A percentile compares a stretch with the other conserved stretches of the same genome.
These are phyloP conservation scores for Standfussiana lucernea DNA, from an alignment of 2,888 invertebrate species.

Conservation along the genomic window DNA sequence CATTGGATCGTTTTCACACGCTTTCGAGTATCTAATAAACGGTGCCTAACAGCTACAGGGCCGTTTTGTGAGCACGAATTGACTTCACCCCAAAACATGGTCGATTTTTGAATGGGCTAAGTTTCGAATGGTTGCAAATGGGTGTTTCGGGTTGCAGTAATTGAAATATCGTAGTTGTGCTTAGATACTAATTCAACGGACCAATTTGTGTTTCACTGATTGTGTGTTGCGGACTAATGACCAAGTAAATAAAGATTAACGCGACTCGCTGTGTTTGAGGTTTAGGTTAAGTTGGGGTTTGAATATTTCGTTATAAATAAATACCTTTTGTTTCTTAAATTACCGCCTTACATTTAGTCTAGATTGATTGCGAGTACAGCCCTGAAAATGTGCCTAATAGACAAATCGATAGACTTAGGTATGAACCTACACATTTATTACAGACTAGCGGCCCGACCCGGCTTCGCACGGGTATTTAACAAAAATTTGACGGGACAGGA, in stretches of 20 bases:
- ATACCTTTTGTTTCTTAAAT: not conserved
- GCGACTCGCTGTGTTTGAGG: not conserved
- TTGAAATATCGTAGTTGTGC: conserved; percentile 48
- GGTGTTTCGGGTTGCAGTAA: conserved; percentile 32
- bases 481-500: too few species aligned
- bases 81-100: conserved; percentile 50
- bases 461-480: too few species aligned
- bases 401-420: not conserved
- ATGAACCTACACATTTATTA: not conserved
- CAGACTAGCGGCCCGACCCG: too few species aligned
- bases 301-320: not conserved
- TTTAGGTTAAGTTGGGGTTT: not conserved
- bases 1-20: conserved; percentile 57
- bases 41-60: conserved; percentile 26
- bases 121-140: conserved; percentile 41
- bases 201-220: conserved; percentile 39
- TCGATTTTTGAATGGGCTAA: conserved; percentile 40
- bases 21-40: conserved; percentile 47
- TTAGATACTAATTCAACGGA: conserved; percentile 23
- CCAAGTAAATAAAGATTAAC: conserved; percentile 39
- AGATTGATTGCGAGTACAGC: not conserved
- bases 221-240: conserved; percentile 22
- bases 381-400: not conserved
- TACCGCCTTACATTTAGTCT: not conserved
- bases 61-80: conserved; percentile 52